phyloP scores from a whole-genome alignment of 2,113 vertebrate genomes.

The Coptodon bakossiorum region DNA sequence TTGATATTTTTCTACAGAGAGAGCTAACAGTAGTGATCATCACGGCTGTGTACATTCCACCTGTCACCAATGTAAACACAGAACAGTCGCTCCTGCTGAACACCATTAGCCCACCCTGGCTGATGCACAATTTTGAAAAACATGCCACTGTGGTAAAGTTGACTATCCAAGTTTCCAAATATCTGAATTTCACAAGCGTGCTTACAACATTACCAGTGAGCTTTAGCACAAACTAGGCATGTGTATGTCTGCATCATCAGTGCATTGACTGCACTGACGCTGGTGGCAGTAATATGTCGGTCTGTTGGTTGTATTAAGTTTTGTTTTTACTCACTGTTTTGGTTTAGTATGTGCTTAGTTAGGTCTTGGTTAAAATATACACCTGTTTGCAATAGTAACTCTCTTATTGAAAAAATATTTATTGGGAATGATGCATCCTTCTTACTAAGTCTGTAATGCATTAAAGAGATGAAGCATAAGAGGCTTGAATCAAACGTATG shows the following conservation, averaged over 20 bases:
- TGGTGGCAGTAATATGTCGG: fast-evolving
- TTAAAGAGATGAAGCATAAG: background rate
- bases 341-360: background rate
- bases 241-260: background rate
- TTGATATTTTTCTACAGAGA: background rate
- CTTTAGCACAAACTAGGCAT: background rate
- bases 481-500: background rate
- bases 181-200: fast-evolving
- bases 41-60: background rate
- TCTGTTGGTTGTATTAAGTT: background rate
- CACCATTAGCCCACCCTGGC: fast-evolving
- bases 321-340: background rate
- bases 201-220: background rate
- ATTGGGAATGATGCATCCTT: background rate
- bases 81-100: background rate
- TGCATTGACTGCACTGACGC: background rate
- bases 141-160: background rate
- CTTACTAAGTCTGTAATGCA: background rate
- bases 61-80: background rate
- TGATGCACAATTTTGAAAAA: background rate
- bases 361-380: background rate
- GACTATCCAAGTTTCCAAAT: fast-evolving
- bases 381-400: background rate
- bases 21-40: fast-evolving
- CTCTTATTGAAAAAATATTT: background rate